Percentiles rank a stretch among this genome's conserved stretches.
Evolutionary conservation across 1,140 invertebrate genomes (phyloP).

Genomic region (Eurosta solidaginis): DNA sequence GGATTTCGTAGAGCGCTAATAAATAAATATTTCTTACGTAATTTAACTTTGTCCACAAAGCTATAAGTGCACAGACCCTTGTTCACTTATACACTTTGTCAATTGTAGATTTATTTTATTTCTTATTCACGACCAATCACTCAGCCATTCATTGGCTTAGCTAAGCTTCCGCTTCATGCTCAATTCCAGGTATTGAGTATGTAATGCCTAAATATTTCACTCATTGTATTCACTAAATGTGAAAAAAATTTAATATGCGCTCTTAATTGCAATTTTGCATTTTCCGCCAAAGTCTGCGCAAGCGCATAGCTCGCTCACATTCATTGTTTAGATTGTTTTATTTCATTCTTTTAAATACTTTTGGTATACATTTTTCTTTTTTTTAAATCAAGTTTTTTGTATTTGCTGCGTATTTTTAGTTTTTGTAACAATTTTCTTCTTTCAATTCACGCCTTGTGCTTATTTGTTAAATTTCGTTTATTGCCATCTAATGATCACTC

Average conservation of each 20-base stretch:
- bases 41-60: slow-evolving; percentile 2
- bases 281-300: too few species aligned
- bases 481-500: neutral
- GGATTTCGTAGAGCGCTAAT: too few species aligned
- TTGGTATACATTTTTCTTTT: too few species aligned
- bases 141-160: neutral
- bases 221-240: neutral
- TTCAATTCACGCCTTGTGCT: neutral
- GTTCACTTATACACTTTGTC: neutral
- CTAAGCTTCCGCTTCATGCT: neutral
- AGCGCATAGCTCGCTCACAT: neutral
- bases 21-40: slow-evolving; percentile 8
- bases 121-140: neutral
- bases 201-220: neutral
- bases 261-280: too few species aligned
- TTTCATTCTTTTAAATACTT: too few species aligned
- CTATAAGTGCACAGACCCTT: neutral
- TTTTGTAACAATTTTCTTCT: slow-evolving; percentile 21
- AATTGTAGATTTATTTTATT: neutral
- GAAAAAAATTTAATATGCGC: too few species aligned
- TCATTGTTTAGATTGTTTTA: neutral
- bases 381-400: neutral
- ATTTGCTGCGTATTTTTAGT: neutral
- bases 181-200: neutral
- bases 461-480: neutral